A percentile compares a stretch with the other conserved stretches of the same genome.
phyloP scores from a whole-genome alignment of 2,888 invertebrate genomes.

The Drosophila koepferae region DNA sequence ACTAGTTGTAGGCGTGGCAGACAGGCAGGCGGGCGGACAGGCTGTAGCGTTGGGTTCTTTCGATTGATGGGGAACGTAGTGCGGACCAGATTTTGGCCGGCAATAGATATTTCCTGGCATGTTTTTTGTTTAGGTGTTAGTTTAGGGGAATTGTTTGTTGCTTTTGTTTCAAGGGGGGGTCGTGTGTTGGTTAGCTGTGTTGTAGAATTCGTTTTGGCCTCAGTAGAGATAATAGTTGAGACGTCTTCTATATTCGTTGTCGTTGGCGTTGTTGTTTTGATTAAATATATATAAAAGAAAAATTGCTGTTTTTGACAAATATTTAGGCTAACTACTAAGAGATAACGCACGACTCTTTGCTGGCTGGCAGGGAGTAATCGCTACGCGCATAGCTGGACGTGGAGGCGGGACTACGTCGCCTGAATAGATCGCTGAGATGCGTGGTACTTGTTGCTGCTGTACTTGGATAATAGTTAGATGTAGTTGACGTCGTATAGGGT shows the following conservation, averaged over 20 bases:
- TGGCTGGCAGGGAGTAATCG: conserved; percentile 67
- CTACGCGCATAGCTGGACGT: conserved; percentile 46
- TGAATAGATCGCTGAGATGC: conserved; percentile 80
- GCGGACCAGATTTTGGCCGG: conserved; percentile 5
- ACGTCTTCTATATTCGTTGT: conserved; percentile 56
- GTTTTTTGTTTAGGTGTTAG: conserved; percentile 24
- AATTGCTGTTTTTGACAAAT: conserved; percentile 53
- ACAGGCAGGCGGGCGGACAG: conserved; percentile 56
- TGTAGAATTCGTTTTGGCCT: conserved; percentile 34
- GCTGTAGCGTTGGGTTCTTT: conserved; percentile 41
- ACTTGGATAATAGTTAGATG: conserved; percentile 52
- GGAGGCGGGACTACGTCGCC: conserved; percentile 79
- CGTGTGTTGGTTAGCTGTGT: conserved; percentile 51
- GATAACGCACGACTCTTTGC: conserved; percentile 84
- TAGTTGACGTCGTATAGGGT: conserved; percentile 39
- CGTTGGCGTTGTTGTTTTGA: conserved; percentile 24
- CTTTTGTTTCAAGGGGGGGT: conserved; percentile 30
- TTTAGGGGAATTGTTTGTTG: conserved; percentile 4
- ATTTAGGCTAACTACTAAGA: conserved; percentile 67
- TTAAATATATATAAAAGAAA: conserved; percentile 61
- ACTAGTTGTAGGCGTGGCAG: conserved; percentile 60
- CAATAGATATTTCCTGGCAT: conserved; percentile 30
- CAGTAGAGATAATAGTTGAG: conserved; percentile 72
- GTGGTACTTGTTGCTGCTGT: conserved; percentile 51
- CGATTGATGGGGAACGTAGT: conserved; percentile 25